A percentile compares a stretch with the other conserved stretches of the same genome.
Evolutionary conservation across 1,140 invertebrate species (phyloP).

Genomic region (Drosophila willistoni): DNA sequence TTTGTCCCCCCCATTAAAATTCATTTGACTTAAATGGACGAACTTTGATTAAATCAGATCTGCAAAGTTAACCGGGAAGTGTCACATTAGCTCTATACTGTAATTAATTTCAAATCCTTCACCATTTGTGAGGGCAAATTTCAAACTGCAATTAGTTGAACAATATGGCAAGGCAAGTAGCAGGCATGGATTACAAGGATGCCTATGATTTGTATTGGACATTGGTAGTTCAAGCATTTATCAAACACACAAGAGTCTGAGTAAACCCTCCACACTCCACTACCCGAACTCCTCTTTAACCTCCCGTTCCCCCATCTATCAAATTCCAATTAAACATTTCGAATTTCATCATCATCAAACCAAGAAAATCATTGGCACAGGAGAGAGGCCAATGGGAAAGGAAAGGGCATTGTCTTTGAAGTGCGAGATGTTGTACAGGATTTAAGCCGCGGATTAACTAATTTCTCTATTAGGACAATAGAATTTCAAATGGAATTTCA

Average conservation of each 20-base stretch:
- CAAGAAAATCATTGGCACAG: not conserved
- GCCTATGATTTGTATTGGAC: slow-evolving; percentile 2
- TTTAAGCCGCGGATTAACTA: slow-evolving; percentile 16
- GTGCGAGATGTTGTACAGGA: slow-evolving; percentile 1
- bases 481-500: slow-evolving; percentile 12
- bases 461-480: slow-evolving; percentile 20
- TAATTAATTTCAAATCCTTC: slow-evolving; percentile 76
- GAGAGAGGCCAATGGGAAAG: not conserved
- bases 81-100: slow-evolving; percentile 65
- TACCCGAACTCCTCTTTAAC: not conserved
- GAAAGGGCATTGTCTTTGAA: not conserved
- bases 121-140: slow-evolving; percentile 43
- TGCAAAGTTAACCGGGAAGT: slow-evolving; percentile 21
- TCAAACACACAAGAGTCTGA: slow-evolving; percentile 38
- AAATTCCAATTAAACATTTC: slow-evolving; percentile 63
- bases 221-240: slow-evolving; percentile 52
- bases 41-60: slow-evolving; percentile 14
- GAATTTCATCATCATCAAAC: slow-evolving; percentile 67
- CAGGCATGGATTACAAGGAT: slow-evolving; percentile 60
- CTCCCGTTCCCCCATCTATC: slow-evolving; percentile 35
- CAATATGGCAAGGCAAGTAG: slow-evolving; percentile 25
- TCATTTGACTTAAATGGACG: not conserved
- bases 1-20: slow-evolving; percentile 12
- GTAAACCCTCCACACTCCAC: not conserved
- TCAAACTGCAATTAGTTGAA: slow-evolving; percentile 60